Evolutionary conservation across 2,113 vertebrate species (phyloP), one percentile per base, ranked within the genome.

Genomic region (Callipepla squamata): DNA sequence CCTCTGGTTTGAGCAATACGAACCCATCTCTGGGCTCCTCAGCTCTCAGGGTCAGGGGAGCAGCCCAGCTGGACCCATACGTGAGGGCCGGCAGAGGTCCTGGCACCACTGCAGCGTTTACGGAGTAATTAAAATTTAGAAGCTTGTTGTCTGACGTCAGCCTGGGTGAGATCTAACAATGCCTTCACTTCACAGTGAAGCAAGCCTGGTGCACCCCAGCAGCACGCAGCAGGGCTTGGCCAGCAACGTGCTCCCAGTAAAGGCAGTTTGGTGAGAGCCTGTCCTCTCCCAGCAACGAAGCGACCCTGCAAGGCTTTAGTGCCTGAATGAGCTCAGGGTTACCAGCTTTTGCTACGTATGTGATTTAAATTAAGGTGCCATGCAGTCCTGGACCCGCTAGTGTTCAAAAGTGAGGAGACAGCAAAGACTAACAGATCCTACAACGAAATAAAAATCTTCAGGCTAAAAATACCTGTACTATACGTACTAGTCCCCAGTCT

Each of bases 291-390:
- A 4, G 68, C 3, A 3, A 13, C 38, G 66, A 65, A 78, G 80
- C 84, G 28, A 20, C 61, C 57, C 80, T 14, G n/a, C 5, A 26
- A 50, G 55, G 42, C 72, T 66, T 30, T 42, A 26, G 42, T 5
- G 61, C 11, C 0, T 0, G 5, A 19, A 15, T 2, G 11, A 89
- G 62, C 61, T 42, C 83, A 6, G 0, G 1, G 21, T 6, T 18
- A 6, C 0, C 26, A 44, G 42, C 57, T 66, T 85, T 34, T 59
- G 32, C 83, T 69, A 2, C 1, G 17, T 7, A 0, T 8, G 4
- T 9, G 65, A 30, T 61, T 85, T 18, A 23, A 62, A 34, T 28
- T 5, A 78, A 65, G n/a, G 58, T 84, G 62, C 61, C 6, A 2
- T 12, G 1, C 50, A 19, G 53, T 6, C 40, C 21, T 16, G 63